Evolutionary conservation across 2,797 vertebrate genomes (phyloP), one percentile per base, ranked within the genome.

Genomic region (Bradypus variegatus): DNA sequence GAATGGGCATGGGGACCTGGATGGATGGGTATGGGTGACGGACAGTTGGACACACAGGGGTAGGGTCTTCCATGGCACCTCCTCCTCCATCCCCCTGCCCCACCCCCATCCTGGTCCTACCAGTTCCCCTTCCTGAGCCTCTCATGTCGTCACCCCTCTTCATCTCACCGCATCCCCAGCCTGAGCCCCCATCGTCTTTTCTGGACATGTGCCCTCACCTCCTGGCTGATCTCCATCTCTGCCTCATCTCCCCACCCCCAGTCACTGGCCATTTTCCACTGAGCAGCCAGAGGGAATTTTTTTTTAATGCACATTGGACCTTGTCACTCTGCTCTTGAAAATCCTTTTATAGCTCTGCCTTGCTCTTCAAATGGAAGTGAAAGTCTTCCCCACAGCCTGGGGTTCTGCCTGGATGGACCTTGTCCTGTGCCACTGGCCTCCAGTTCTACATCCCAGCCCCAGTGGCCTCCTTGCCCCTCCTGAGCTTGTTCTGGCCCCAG

Each of bases 391-490:
- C 12, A 10, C 5, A 7, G 60, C 70, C 25, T 67, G 48, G 36
- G 38, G 48, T 60, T 85, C 41, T 19, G 10, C 36, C 7, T 25
- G 29, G 48, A 16, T 14, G 23, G 25, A 41, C 45, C 21, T 10
- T 19, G 3, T 25, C 27, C 62, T 55, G 0, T 10, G 31, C 67
- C 41, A 12, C 33, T 76, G 8, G 11, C 29, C 48, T 36, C 31
- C 5, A 31, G 21, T 48, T n/a, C 48, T 31, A 1, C 2, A 1
- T 18, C 38, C 69, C 33, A 77, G 62, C 25, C 69, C 45, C 19
- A 2, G 33, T 2, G 3, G 33, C 31, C 13, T 55, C 41, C n/a
- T 1, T 0, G 19, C 4, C 23, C 53, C 31, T 31, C 33, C 41
- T 6, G 15, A 19, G 11, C 70, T 70, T 60, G n/a, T 75, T 79